Evolutionary conservation across 2,113 vertebrate genomes (phyloP).

Genomic region (cat (Felis catus)): DNA sequence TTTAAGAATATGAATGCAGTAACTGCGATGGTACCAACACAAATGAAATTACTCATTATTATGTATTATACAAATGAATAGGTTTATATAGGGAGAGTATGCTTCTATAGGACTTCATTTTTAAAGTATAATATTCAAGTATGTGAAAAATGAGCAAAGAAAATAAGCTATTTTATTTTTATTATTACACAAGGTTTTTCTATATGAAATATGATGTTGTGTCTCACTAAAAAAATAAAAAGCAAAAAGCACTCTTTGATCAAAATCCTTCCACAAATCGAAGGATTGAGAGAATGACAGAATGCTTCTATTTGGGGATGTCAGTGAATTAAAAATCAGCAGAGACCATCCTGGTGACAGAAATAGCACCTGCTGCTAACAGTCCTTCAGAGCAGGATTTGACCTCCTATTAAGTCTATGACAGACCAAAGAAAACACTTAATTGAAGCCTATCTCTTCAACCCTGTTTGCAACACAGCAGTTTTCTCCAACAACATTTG

Average conservation of each 20-base stretch:
- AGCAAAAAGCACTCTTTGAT: slow-evolving; percentile 47
- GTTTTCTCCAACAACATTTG: neutral
- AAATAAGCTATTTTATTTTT: slow-evolving; percentile 40
- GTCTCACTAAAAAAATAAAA: slow-evolving; percentile 15
- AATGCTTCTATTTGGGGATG: slow-evolving; percentile 56
- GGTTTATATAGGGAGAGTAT: neutral
- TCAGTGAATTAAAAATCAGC: slow-evolving; percentile 51
- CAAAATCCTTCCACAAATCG: slow-evolving; percentile 30
- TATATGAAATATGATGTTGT: slow-evolving; percentile 13
- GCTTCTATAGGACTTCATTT: neutral
- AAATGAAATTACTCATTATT: neutral
- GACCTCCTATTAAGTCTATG: neutral
- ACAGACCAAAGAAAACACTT: neutral
- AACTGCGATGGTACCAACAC: neutral
- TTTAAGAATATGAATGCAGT: neutral
- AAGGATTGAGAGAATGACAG: slow-evolving; percentile 28
- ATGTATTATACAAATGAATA: neutral
- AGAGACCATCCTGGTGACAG: slow-evolving; percentile 37
- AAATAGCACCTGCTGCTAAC: slow-evolving; percentile 45
- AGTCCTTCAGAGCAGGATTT: neutral
- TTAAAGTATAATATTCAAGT: neutral
- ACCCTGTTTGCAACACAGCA: neutral
- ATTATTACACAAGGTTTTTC: slow-evolving; percentile 15
- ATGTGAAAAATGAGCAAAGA: slow-evolving; percentile 34
- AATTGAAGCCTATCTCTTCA: neutral